Conservation (phyloP, 1,140 invertebrate species). For the Hyles vespertilio region DNA sequence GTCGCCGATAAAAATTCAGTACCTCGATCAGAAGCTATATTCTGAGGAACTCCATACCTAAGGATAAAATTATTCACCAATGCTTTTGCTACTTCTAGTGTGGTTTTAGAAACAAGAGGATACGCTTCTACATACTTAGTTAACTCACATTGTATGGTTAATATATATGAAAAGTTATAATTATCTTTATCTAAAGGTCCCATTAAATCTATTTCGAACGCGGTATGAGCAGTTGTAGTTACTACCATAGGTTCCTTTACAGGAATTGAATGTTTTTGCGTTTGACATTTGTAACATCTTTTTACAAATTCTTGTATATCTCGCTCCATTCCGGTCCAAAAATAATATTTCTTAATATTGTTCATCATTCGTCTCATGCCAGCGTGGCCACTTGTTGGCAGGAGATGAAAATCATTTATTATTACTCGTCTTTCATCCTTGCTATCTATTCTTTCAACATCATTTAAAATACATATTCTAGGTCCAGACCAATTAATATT, state of each 20-base stretch:
- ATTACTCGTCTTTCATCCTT: too few species aligned
- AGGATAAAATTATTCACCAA: slow-evolving; percentile 24
- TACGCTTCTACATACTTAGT: slow-evolving; percentile 21
- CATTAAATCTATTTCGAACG: slow-evolving; percentile 24
- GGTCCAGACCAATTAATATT: slow-evolving; percentile 6
- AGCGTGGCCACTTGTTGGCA: too few species aligned
- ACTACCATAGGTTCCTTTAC: slow-evolving; percentile 15
- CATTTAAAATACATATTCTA: slow-evolving; percentile 14
- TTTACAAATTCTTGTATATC: slow-evolving; percentile 2
- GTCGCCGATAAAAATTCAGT: slow-evolving; percentile 15
- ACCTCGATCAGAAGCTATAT: slow-evolving; percentile 12
- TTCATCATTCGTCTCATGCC: too few species aligned
- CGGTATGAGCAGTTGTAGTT: slow-evolving; percentile 12
- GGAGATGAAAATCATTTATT: too few species aligned
- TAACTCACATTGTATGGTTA: slow-evolving; percentile 24
- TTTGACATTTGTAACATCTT: slow-evolving; percentile 7
- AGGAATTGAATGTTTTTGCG: slow-evolving; percentile 4
- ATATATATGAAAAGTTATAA: slow-evolving; percentile 11
- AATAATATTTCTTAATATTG: slow-evolving; percentile 2
- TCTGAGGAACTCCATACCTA: slow-evolving; percentile 13
- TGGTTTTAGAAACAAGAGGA: slow-evolving; percentile 12
- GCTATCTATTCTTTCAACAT: neutral
- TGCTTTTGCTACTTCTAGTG: slow-evolving; percentile 10
- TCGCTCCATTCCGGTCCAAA: neutral
- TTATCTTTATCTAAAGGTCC: slow-evolving; percentile 11